A percentile compares a stretch with the other conserved stretches of the same genome.
Evolutionary conservation across 2,113 vertebrate species (phyloP).

Genomic region (Platycercus adscitus): DNA sequence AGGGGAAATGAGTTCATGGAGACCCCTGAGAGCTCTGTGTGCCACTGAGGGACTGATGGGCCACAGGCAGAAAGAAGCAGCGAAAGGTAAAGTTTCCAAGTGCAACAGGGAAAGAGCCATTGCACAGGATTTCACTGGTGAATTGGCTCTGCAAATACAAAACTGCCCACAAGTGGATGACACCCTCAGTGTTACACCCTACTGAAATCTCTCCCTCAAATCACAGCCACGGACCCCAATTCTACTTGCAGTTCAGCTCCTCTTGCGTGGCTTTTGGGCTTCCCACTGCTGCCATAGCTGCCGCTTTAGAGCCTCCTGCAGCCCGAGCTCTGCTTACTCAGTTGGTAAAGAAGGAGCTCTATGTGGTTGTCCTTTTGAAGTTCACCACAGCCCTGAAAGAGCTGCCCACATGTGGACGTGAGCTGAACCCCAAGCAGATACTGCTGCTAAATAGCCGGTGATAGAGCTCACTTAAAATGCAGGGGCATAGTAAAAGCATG

Average conservation of each 20-base stretch:
- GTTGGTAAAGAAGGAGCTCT: background rate
- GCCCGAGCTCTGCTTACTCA: background rate
- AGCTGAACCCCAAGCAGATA: background rate
- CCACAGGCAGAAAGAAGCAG: background rate
- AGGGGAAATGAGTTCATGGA: background rate
- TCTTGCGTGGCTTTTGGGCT: background rate
- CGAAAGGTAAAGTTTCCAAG: background rate
- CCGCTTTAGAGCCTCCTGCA: background rate
- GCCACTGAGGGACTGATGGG: background rate
- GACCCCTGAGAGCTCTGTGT: background rate
- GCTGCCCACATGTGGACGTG: accelerated
- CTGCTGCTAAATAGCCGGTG: background rate
- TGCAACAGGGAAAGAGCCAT: background rate
- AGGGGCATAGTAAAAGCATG: background rate
- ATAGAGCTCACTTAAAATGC: background rate
- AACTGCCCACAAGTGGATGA: background rate
- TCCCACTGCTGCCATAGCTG: background rate
- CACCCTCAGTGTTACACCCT: background rate
- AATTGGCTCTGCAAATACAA: background rate
- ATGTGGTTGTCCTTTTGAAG: background rate
- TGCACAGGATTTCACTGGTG: background rate
- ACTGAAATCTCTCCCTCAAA: background rate
- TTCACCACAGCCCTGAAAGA: background rate
- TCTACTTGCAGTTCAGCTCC: background rate
- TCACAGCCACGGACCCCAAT: background rate